These are phyloP conservation scores for Epinephelus awoara DNA, from an alignment of 2,797 vertebrate species.

Conservation along the genomic window DNA sequence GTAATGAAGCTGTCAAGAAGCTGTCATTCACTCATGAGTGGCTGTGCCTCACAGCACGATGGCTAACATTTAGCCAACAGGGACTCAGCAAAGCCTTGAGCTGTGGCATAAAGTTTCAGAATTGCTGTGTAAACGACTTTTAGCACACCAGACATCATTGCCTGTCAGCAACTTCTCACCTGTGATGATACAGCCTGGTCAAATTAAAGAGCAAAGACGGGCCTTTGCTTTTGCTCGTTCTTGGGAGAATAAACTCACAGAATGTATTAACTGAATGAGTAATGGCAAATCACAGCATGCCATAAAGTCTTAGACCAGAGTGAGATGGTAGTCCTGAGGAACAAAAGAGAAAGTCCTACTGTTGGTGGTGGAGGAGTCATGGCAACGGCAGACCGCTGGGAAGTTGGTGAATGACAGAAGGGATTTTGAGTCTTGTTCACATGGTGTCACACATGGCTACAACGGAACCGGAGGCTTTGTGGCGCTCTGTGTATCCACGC, in stretches of 20 bases:
- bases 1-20: conserved; percentile 82
- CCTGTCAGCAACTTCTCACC: conserved; percentile 25
- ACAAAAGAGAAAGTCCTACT: conserved; percentile 64
- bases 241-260: conserved; percentile 18
- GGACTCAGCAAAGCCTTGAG: conserved; percentile 52
- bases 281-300: conserved; percentile 64
- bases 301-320: conserved; percentile 34
- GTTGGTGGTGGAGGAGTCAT: conserved; percentile 62
- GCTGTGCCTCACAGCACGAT: conserved; percentile 62
- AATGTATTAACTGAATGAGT: conserved; percentile 49
- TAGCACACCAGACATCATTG: not conserved
- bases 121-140: conserved; percentile 45
- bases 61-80: conserved; percentile 61
- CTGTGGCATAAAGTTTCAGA: conserved; percentile 44
- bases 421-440: conserved; percentile 69
- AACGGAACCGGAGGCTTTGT: conserved; percentile 38
- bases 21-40: conserved; percentile 81
- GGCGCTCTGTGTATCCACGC: conserved; percentile 31
- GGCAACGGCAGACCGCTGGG: conserved; percentile 69
- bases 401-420: conserved; percentile 66
- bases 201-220: conserved; percentile 9
- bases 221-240: not conserved
- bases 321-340: conserved; percentile 40
- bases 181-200: conserved; percentile 24
- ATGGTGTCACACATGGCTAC: conserved; percentile 61